Evolutionary conservation across 2,113 vertebrate species (phyloP).

Genomic region (Felis chaus): DNA sequence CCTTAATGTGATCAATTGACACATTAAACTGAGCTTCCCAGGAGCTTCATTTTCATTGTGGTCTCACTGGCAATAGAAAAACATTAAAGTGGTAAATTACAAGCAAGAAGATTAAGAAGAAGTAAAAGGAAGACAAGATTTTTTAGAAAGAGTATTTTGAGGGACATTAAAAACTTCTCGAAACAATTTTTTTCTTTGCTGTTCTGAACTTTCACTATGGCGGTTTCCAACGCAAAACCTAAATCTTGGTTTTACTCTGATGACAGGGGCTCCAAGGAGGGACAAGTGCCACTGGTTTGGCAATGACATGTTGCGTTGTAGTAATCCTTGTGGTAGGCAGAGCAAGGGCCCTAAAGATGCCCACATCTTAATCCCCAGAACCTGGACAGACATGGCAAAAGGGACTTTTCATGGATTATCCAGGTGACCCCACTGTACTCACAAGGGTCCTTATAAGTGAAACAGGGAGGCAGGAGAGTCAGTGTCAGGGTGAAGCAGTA

Average conservation of each 20-base stretch:
- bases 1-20: not conserved
- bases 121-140: not conserved
- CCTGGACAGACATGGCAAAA: not conserved
- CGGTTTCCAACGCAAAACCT: not conserved
- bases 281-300: not conserved
- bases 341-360: not conserved
- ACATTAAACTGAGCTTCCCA: not conserved
- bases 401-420: not conserved
- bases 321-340: not conserved
- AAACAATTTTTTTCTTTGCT: not conserved
- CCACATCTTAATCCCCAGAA: not conserved
- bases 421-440: not conserved
- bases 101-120: not conserved
- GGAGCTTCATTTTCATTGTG: not conserved
- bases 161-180: not conserved
- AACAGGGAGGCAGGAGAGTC: not conserved
- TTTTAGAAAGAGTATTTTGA: conserved; percentile 6
- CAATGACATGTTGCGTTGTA: not conserved
- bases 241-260: not conserved
- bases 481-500: not conserved
- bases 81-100: not conserved
- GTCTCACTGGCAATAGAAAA: conserved; percentile 7
- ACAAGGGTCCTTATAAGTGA: not conserved
- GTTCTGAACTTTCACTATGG: not conserved
- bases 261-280: not conserved